Evolutionary conservation across 2,113 vertebrate genomes (phyloP), one percentile per base, ranked within the genome.

Genomic region (Gorilla gorilla): DNA sequence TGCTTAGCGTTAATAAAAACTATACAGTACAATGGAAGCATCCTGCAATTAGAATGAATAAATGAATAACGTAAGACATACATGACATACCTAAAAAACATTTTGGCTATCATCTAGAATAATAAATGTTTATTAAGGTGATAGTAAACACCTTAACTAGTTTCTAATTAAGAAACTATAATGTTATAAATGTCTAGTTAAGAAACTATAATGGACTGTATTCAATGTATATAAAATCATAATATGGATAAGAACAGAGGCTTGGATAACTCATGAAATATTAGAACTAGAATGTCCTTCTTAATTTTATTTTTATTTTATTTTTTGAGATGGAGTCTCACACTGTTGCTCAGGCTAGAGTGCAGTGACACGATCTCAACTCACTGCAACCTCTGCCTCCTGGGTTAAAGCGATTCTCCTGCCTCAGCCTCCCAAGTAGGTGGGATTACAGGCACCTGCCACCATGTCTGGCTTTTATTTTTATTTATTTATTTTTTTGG

Each of bases 151-250:
- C 52, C 52, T 55, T 55, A 55, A 55, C 52, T 55, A 55, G 52
- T 55, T 55, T 55, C 18, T 55, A 55, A 18, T 55, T 55, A 55
- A 55, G 52, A 55, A 55, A 55, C 52, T 55, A 20, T 55, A 20
- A 55, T 55, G 52, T 55, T 55, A 55, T 20, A 55, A 55, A 55
- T 6, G 18, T 55, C 18, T 55, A 18, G 52, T 55, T 55, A 55
- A 55, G 52, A 81, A 23, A 45, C 89, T 93, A 86, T 76, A 61
- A 50, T 88, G 22, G 40, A 43, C 43, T 87, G 83, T 66, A 89
- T 84, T 96, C 35, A 95, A 32, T 88, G 40, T 78, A 66, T 89
- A 82, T 75, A 72, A 85, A 96, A 76, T 92, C 68, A 91, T 64
- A 94, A 96, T 45, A 87, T 64, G 18, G 75, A 50, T 57, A 91